Evolutionary conservation across 1,140 invertebrate species (phyloP).

Genomic region (Philopotamus ludificatus): DNA sequence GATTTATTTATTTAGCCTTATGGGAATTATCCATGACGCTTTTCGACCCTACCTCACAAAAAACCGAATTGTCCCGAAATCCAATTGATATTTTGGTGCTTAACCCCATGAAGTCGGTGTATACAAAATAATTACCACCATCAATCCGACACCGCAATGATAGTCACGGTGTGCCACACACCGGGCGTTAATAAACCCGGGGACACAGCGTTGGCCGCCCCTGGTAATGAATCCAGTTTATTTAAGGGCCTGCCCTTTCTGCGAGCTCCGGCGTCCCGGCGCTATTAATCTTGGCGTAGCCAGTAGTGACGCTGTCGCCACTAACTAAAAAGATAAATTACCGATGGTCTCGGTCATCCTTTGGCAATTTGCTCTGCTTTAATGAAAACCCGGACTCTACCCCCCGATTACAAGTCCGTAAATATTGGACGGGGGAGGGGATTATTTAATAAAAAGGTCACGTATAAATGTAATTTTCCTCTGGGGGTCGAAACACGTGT

Average conservation of each 20-base stretch:
- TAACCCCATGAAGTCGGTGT: too few relatives aligned
- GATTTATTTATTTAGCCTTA: too few relatives aligned
- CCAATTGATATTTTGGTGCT: too few relatives aligned
- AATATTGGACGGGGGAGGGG: neutral
- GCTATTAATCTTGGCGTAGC: slow-evolving; percentile 10
- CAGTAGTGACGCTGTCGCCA: slow-evolving; percentile 4
- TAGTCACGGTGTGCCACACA: neutral
- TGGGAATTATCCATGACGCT: too few relatives aligned
- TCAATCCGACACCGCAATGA: neutral
- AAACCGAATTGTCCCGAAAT: too few relatives aligned
- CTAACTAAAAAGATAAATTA: slow-evolving; percentile 9
- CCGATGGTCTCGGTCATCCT: slow-evolving; percentile 8
- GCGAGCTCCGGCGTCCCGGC: neutral
- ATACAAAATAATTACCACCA: neutral
- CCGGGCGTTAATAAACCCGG: neutral
- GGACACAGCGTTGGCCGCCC: neutral
- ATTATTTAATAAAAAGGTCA: neutral
- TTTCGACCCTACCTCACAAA: too few relatives aligned
- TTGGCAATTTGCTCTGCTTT: slow-evolving; percentile 1
- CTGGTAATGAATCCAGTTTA: slow-evolving; percentile 2
- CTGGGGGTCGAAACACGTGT: neutral
- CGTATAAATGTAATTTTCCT: neutral
- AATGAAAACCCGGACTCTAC: neutral
- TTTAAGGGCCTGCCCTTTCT: neutral
- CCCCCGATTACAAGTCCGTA: neutral